A percentile compares a stretch with the other conserved stretches of the same genome.
Evolutionary conservation across 2,888 invertebrate genomes (phyloP).

Genomic region (Azorinus chamasolen): DNA sequence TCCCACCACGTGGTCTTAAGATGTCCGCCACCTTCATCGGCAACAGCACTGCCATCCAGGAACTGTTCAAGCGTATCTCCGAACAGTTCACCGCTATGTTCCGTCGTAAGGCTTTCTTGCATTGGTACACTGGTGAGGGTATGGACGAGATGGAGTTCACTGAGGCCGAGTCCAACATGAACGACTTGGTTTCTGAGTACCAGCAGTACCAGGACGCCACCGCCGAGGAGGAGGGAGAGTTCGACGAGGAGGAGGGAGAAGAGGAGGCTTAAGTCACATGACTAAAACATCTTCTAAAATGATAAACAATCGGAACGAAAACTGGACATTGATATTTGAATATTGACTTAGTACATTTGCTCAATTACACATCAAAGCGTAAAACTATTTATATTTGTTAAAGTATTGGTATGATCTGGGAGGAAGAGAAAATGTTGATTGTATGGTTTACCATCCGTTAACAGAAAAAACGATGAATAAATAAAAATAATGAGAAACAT

Average conservation of each 20-base stretch:
- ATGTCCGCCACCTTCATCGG: slow-evolving; percentile 89
- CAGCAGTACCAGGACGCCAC: slow-evolving; percentile 86
- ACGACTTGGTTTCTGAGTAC: slow-evolving; percentile 88
- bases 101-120: slow-evolving; percentile 97
- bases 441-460: no score
- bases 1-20: slow-evolving; percentile 94
- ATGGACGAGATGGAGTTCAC: slow-evolving; percentile 96
- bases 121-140: slow-evolving; percentile 99
- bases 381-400: no score
- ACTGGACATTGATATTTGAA: no score
- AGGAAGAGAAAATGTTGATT: no score
- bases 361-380: no score
- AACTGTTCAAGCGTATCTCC: slow-evolving; percentile 81
- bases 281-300: no score
- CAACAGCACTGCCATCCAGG: slow-evolving; percentile 85
- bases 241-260: slow-evolving; percentile 47
- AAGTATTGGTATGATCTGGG: no score
- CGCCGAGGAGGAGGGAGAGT: slow-evolving; percentile 88
- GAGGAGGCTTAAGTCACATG: slow-evolving; percentile 38
- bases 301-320: no score
- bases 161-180: slow-evolving; percentile 98
- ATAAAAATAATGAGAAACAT: no score
- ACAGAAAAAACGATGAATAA: slow-evolving; percentile 83
- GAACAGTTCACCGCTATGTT: slow-evolving; percentile 94
- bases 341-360: no score